phyloP scores from a whole-genome alignment of 2,888 invertebrate genomes.

The Nebria brevicollis region DNA sequence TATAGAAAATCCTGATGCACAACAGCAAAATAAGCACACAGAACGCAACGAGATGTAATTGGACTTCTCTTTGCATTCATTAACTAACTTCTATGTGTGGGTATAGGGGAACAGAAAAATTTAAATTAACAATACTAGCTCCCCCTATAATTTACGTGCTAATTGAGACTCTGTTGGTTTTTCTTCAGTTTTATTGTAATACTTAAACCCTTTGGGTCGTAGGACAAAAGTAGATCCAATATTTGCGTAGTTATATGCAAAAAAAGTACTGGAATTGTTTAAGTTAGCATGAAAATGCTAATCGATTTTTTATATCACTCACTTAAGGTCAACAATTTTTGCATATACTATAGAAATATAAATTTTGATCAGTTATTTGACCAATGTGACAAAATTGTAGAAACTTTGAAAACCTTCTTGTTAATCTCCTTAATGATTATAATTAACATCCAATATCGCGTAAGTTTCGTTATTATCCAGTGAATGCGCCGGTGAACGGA shows the following conservation, averaged over 20 bases:
- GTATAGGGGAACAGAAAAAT: slow-evolving; percentile 23
- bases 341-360: too few relatives aligned
- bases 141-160: slow-evolving; percentile 34
- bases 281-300: too few relatives aligned
- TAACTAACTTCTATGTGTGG: slow-evolving; percentile 38
- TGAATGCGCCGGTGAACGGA: neutral
- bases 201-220: neutral
- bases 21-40: slow-evolving; percentile 5
- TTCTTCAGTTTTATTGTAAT: slow-evolving; percentile 9
- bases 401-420: too few relatives aligned
- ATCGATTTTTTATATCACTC: too few relatives aligned
- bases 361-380: too few relatives aligned
- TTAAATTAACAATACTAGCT: slow-evolving; percentile 33
- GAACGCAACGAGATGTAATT: slow-evolving; percentile 40
- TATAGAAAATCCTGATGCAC: slow-evolving; percentile 20
- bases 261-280: neutral
- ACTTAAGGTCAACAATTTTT: too few relatives aligned
- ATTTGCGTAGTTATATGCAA: neutral
- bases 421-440: too few relatives aligned
- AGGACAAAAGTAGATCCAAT: neutral
- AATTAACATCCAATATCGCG: too few relatives aligned
- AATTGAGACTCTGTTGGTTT: slow-evolving; percentile 20
- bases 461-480: neutral
- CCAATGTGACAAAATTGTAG: too few relatives aligned
- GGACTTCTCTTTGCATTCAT: slow-evolving; percentile 50